Conservation (phyloP, 2,113 vertebrate species). For the Bostrychus sinensis region DNA sequence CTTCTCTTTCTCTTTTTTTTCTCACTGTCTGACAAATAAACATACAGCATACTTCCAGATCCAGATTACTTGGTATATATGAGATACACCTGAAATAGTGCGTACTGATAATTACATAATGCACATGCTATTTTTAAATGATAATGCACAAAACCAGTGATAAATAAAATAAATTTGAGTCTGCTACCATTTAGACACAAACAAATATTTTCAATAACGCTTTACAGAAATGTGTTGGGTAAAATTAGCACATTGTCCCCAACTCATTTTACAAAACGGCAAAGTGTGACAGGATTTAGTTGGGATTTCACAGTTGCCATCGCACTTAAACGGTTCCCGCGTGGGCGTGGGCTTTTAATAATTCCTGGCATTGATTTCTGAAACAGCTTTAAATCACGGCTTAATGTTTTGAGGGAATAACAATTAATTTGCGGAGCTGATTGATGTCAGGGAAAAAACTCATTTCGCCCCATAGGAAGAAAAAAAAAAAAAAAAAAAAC, state of each 20-base stretch:
- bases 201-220: background rate
- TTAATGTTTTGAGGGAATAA: conserved; percentile 73
- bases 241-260: conserved; percentile 35
- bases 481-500: too few species aligned
- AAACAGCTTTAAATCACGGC: conserved; percentile 59
- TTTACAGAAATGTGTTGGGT: conserved; percentile 7
- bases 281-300: conserved; percentile 45
- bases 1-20: too few species aligned
- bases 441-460: conserved; percentile 65
- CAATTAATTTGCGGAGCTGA: conserved; percentile 70
- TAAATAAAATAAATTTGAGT: background rate
- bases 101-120: too few species aligned
- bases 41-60: too few species aligned
- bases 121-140: too few species aligned
- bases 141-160: too few species aligned
- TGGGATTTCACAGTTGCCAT: conserved; percentile 66
- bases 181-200: background rate
- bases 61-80: too few species aligned
- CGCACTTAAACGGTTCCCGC: conserved; percentile 57
- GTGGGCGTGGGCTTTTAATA: conserved; percentile 66
- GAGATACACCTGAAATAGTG: too few species aligned
- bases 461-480: conserved; percentile 61
- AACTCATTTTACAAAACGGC: conserved; percentile 35
- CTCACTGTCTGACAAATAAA: background rate
- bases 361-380: conserved; percentile 69